Percentiles rank a stretch among this genome's conserved stretches.
phyloP scores from a whole-genome alignment of 2,888 invertebrate genomes.

The Cantharis flavilabris region DNA sequence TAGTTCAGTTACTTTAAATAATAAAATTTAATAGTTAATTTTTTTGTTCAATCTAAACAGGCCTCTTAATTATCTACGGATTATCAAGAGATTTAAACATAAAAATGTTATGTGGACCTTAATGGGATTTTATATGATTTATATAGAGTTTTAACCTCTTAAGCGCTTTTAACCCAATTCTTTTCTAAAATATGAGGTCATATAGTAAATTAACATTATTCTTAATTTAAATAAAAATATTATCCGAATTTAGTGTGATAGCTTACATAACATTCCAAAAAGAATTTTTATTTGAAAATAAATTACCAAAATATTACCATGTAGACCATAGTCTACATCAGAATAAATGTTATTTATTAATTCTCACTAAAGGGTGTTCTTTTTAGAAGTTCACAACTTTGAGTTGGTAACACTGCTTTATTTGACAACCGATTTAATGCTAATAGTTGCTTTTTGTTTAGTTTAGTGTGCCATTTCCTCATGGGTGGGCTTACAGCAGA shows the following conservation, averaged over 20 bases:
- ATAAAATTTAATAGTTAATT: neutral
- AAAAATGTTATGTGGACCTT: neutral
- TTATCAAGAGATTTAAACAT: neutral
- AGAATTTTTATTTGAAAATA: neutral
- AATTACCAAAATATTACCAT: neutral
- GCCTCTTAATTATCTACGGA: neutral
- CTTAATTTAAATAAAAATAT: neutral
- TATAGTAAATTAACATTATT: neutral
- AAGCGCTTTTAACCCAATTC: conserved; percentile 13
- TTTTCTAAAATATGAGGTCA: conserved; percentile 1
- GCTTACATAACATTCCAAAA: neutral
- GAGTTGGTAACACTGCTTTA: no score
- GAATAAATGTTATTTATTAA: neutral
- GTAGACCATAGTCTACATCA: no score
- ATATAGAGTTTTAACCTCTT: conserved; percentile 3
- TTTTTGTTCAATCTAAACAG: neutral
- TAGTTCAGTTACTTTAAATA: neutral
- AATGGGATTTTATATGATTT: neutral
- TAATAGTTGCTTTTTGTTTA: no score
- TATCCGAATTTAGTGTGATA: neutral
- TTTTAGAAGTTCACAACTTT: no score
- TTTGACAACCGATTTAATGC: no score
- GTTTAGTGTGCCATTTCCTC: no score
- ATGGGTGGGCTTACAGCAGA: no score
- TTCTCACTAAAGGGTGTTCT: no score